phyloP scores from a whole-genome alignment of 2,888 invertebrate genomes.

The Eupithecia pulchellata region DNA sequence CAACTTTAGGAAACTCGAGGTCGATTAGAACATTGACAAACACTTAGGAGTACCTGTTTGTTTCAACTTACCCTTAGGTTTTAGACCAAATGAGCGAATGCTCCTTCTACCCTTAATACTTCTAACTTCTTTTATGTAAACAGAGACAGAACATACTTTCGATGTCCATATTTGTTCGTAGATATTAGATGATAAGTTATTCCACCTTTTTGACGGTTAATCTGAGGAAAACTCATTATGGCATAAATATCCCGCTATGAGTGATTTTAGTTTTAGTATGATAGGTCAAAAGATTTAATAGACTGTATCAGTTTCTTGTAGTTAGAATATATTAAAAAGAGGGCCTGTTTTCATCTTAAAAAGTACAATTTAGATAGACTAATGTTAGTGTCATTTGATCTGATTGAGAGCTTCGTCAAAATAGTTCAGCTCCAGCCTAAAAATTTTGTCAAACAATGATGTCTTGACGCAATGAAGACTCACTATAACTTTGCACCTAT shows the following conservation, averaged over 20 bases:
- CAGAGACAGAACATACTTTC: not conserved
- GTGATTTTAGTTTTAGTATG: not conserved
- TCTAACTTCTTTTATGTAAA: not conserved
- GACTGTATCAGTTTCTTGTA: slow-evolving; percentile 2
- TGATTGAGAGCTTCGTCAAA: not conserved
- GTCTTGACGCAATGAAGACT: not conserved
- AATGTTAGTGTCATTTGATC: not conserved
- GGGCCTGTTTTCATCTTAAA: not conserved
- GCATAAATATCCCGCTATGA: not conserved
- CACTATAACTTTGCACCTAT: not conserved
- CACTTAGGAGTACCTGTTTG: not conserved
- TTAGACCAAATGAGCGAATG: not conserved
- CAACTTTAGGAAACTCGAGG: slow-evolving; percentile 91
- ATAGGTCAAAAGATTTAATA: not conserved
- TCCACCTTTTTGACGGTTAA: not conserved
- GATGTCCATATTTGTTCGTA: not conserved
- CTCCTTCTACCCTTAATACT: not conserved
- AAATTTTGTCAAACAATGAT: not conserved
- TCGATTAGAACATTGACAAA: slow-evolving; percentile 80
- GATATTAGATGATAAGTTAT: not conserved
- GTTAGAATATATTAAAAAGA: not conserved
- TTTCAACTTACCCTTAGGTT: not conserved
- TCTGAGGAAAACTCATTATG: not conserved
- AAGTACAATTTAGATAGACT: not conserved
- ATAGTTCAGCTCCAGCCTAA: not conserved